A percentile compares a stretch with the other conserved stretches of the same genome.
Conservation (phyloP, 2,888 invertebrate genomes). For the Melanargia galathea region DNA sequence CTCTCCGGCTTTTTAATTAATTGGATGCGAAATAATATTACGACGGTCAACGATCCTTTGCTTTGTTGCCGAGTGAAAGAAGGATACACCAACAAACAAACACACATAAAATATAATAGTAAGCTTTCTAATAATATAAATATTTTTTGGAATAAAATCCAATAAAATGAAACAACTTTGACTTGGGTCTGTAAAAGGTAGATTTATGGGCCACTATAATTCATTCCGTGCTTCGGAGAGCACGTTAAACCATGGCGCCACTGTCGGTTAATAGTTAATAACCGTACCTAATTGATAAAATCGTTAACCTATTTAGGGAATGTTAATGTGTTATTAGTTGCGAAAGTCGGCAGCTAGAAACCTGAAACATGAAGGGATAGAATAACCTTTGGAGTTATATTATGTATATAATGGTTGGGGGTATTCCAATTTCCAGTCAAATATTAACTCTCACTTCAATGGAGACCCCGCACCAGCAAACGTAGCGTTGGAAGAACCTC, state of each 20-base stretch:
- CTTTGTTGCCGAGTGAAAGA: not conserved
- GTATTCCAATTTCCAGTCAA: too few relatives aligned
- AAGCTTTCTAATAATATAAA: too few relatives aligned
- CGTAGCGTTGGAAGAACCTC: too few relatives aligned
- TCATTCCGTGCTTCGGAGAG: not conserved
- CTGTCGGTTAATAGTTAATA: slow-evolving; percentile 1
- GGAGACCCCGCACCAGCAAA: too few relatives aligned
- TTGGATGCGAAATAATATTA: not conserved
- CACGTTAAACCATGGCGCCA: slow-evolving; percentile 4
- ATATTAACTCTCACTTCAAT: too few relatives aligned
- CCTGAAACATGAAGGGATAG: not conserved
- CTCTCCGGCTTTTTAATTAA: not conserved
- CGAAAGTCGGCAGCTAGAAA: not conserved
- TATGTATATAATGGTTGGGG: too few relatives aligned
- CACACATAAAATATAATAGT: too few relatives aligned
- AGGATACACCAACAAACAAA: not conserved
- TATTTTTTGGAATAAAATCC: too few relatives aligned
- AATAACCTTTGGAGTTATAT: not conserved
- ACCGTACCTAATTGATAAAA: not conserved
- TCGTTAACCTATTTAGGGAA: not conserved
- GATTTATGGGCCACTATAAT: not conserved
- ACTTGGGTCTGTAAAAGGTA: too few relatives aligned
- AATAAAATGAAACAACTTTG: too few relatives aligned
- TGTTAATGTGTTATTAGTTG: not conserved
- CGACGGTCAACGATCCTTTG: not conserved